Conservation (phyloP, 1,140 invertebrate genomes). For the Eciton burchellii region DNA sequence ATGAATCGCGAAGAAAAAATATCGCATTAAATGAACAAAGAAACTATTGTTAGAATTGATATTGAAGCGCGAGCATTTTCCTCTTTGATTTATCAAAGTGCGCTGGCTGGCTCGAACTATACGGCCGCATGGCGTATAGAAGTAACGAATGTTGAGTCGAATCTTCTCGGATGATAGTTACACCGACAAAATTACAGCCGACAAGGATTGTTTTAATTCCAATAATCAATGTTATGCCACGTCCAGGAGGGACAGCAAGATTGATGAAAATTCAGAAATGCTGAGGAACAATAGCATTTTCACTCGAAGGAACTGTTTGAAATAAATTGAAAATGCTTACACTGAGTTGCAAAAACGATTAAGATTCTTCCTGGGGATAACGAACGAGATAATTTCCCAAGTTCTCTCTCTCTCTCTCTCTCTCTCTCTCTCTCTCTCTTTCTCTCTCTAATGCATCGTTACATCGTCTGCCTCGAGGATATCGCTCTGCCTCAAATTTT, state of each 20-base stretch:
- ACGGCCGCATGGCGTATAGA: background rate
- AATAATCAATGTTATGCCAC: background rate
- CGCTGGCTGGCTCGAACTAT: background rate
- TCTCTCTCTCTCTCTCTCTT: too few species aligned
- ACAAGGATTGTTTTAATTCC: background rate
- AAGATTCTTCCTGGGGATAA: too few species aligned
- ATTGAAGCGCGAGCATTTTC: background rate
- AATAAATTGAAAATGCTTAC: too few species aligned
- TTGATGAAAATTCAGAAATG: background rate
- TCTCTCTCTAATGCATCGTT: too few species aligned
- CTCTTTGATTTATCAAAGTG: background rate
- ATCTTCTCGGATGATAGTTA: background rate
- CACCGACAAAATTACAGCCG: background rate
- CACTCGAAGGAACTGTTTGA: too few species aligned
- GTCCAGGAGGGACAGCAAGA: background rate
- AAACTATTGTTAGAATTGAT: background rate
- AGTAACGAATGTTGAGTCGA: background rate
- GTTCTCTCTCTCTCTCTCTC: too few species aligned
- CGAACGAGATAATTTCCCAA: too few species aligned
- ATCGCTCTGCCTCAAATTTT: too few species aligned
- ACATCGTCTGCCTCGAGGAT: too few species aligned
- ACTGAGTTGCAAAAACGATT: too few species aligned
- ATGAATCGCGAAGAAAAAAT: background rate
- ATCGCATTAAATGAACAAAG: slow-evolving; percentile 2
- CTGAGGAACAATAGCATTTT: too few species aligned